These are phyloP conservation scores for Apis dorsata DNA, from an alignment of 1,140 invertebrate genomes.

Conservation along the genomic window DNA sequence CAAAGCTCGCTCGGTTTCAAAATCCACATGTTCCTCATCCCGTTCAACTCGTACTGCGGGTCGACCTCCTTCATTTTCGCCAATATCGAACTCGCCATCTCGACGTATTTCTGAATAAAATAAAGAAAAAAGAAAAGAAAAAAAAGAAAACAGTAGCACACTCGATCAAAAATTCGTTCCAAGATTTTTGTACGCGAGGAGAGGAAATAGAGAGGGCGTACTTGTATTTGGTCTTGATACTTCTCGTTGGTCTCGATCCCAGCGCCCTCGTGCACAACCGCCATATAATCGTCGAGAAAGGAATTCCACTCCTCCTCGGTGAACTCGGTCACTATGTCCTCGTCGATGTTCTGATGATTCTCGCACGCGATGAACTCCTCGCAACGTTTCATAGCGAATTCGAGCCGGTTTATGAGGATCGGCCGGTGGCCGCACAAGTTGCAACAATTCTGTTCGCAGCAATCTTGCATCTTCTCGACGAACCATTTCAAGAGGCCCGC, in stretches of 20 bases:
- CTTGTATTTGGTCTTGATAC: slow-evolving; percentile 45
- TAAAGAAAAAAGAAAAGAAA: too few relatives aligned
- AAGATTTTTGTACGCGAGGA: too few relatives aligned
- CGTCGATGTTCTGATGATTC: slow-evolving; percentile 82
- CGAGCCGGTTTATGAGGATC: slow-evolving; percentile 76
- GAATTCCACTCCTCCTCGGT: slow-evolving; percentile 84
- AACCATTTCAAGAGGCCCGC: slow-evolving; percentile 82
- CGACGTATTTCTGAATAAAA: slow-evolving; percentile 38
- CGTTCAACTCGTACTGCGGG: slow-evolving; percentile 87
- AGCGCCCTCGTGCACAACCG: slow-evolving; percentile 76
- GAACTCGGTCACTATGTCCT: slow-evolving; percentile 43
- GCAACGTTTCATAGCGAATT: slow-evolving; percentile 81
- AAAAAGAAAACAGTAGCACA: background rate
- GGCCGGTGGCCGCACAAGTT: slow-evolving; percentile 51
- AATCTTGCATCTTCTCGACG: slow-evolving; percentile 70
- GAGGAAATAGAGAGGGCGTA: background rate
- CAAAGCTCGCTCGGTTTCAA: slow-evolving; percentile 94
- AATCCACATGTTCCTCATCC: slow-evolving; percentile 94
- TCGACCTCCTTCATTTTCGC: slow-evolving; percentile 82
- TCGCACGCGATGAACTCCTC: slow-evolving; percentile 79
- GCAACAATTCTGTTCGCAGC: slow-evolving; percentile 30
- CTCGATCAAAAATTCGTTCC: background rate
- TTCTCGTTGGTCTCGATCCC: slow-evolving; percentile 59
- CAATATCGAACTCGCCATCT: slow-evolving; percentile 76
- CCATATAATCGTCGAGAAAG: slow-evolving; percentile 83